phyloP scores from a whole-genome alignment of 1,140 invertebrate species.

The Spodoptera frugiperda region DNA sequence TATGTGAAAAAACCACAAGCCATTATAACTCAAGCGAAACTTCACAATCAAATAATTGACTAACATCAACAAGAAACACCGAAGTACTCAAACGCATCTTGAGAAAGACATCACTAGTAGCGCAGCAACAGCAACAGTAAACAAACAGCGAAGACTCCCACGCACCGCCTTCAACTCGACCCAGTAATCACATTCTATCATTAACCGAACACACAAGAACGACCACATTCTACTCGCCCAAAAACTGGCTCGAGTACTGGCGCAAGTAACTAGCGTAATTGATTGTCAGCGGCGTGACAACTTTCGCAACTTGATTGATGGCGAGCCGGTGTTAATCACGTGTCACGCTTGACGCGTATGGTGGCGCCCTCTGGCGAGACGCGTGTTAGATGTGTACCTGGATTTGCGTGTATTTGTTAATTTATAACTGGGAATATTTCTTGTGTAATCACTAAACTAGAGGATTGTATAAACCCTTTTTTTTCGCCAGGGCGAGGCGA shows the following conservation, averaged over 20 bases:
- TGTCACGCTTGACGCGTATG: slow-evolving; percentile 17
- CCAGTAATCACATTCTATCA: slow-evolving; percentile 16
- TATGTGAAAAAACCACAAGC: background rate
- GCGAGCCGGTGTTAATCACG: slow-evolving; percentile 16
- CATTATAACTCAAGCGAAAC: background rate
- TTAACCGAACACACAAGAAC: slow-evolving; percentile 12
- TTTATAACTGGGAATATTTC: too few species aligned
- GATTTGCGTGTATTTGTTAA: background rate
- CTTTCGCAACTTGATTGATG: slow-evolving; percentile 34
- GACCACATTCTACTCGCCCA: slow-evolving; percentile 27
- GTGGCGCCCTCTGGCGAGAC: slow-evolving; percentile 4
- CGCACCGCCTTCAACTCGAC: background rate
- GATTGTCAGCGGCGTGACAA: slow-evolving; percentile 39
- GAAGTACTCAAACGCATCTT: background rate
- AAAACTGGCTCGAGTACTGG: slow-evolving; percentile 10
- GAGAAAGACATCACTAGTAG: too few species aligned
- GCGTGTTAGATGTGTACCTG: slow-evolving; percentile 1
- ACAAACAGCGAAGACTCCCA: slow-evolving; percentile 19
- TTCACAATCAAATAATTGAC: background rate
- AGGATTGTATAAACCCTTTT: too few species aligned
- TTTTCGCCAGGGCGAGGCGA: too few species aligned
- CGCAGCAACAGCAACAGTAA: too few species aligned
- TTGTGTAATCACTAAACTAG: too few species aligned
- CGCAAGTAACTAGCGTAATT: slow-evolving; percentile 26
- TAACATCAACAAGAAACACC: background rate